phyloP scores from a whole-genome alignment of 2,113 vertebrate species.

The Osmerus mordax region DNA sequence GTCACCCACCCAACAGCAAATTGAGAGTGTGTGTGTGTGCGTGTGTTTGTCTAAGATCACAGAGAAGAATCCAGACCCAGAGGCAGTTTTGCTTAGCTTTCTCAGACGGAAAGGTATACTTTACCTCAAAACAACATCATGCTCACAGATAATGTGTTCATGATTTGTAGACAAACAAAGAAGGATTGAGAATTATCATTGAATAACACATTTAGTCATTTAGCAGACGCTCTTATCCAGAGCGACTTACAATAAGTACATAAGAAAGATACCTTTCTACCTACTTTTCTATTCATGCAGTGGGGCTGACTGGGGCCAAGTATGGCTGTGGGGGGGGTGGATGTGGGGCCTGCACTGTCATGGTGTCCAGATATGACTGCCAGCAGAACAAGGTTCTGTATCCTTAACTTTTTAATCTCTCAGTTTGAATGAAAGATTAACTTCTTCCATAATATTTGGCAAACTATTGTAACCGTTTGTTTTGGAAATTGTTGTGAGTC shows the following conservation, averaged over 20 bases:
- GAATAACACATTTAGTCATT: neutral
- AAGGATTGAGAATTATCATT: neutral
- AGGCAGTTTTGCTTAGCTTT: conserved; percentile 64
- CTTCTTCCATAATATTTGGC: neutral
- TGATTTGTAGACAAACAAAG: neutral
- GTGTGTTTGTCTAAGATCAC: conserved; percentile 36
- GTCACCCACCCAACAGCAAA: too few relatives aligned
- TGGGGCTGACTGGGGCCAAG: conserved; percentile 71
- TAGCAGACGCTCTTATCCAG: too few relatives aligned
- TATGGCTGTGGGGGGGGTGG: conserved; percentile 72
- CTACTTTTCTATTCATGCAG: conserved; percentile 34
- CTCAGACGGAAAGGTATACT: conserved; percentile 58
- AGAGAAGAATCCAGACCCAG: conserved; percentile 68
- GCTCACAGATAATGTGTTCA: neutral
- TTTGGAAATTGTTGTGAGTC: too few relatives aligned
- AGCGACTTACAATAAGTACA: too few relatives aligned
- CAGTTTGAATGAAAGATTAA: too few relatives aligned
- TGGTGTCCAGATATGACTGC: conserved; percentile 70
- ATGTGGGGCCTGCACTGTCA: conserved; percentile 75
- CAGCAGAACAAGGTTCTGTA: conserved; percentile 68
- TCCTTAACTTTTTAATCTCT: conserved; percentile 49
- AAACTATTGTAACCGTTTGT: neutral
- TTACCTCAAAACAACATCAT: conserved; percentile 4
- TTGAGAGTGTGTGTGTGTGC: neutral
- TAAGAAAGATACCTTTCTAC: neutral